Evolutionary conservation across 2,113 vertebrate species (phyloP).

Genomic region (Ahaetulla prasina): DNA sequence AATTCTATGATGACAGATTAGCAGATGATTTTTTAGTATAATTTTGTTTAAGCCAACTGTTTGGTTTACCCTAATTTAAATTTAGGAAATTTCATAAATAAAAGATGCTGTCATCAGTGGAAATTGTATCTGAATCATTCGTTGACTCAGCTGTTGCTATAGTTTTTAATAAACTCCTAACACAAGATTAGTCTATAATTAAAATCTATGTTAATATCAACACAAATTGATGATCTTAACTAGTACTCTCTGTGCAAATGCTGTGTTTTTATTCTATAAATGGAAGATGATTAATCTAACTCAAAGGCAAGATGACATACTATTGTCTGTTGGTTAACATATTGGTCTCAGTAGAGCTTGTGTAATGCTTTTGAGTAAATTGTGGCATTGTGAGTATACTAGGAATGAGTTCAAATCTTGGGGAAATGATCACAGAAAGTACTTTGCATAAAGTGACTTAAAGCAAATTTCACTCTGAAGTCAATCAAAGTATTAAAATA

Average conservation of each 20-base stretch:
- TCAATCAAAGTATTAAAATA: background rate
- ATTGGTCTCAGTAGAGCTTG: background rate
- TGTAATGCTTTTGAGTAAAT: background rate
- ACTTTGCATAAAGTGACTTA: background rate
- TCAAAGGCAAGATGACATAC: background rate
- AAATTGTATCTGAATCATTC: constrained; percentile 31
- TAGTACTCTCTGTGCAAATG: constrained; percentile 39
- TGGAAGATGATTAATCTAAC: constrained; percentile 32
- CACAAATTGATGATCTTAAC: constrained; percentile 45
- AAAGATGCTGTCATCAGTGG: constrained; percentile 17
- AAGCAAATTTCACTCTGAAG: background rate
- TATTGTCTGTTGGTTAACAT: background rate
- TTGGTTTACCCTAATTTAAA: background rate
- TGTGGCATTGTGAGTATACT: background rate
- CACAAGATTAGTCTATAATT: constrained; percentile 51
- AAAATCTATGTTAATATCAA: constrained; percentile 53
- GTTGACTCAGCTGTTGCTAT: constrained; percentile 40
- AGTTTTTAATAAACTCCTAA: constrained; percentile 46
- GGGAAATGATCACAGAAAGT: background rate
- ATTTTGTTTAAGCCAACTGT: constrained; percentile 25
- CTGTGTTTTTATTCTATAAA: constrained; percentile 13
- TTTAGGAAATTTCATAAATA: constrained; percentile 4
- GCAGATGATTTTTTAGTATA: background rate
- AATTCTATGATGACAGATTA: background rate
- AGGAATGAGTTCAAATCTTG: background rate